Base-by-base conservation (phyloP, 1,140 invertebrate genomes). In the Neodiprion pinetum region DNA sequence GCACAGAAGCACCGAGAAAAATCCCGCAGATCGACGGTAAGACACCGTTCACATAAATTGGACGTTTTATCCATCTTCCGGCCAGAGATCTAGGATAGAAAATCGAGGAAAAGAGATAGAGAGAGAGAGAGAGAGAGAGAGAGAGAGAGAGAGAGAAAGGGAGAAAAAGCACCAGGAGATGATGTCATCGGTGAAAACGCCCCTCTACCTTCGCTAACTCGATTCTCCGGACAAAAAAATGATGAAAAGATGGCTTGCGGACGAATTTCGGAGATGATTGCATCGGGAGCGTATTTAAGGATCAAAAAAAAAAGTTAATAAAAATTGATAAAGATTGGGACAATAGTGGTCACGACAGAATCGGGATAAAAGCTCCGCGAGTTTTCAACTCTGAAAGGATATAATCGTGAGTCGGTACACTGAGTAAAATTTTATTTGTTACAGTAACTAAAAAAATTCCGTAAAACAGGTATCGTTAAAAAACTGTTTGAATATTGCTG, bases 1-100 rank as follows among this genome's bases (percentile, higher is more conserved):
- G 28, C 28, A 61, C 53, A 12, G 53, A 12, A 14, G 53, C 53
- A 61, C 53, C 53, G 53, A 61, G 53, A 61, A 61, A 61, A 61
- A 61, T 61, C 53, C 53, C 53, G 5, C 53, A 14, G 5, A 4
- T 17, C 70, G 50, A 49, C 61, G 28, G 28, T 40, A 40, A 40
- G 28, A 40, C 65, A 47, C 65, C 12, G 9, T 75, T 65, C 17
- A 28, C 67, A 74, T 65, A 21, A 73, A 74, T 67, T 74, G 23
- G n/a, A 47, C 71, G 21, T 65, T 21, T 74, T 74, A 66, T 61
- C 48, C 17, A 10, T 28, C 28, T 47, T 53, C 28, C n/a, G 8
- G 67, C 23, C n/a, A 28, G 67, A 69, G 2, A 71, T 40, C n/a
- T 71, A 48, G 68, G 47, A 74, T 48, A 71, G n/a, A 71, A 40